Evolutionary conservation across 2,888 invertebrate genomes (phyloP).

Genomic region (Hofmannophila pseudospretella): DNA sequence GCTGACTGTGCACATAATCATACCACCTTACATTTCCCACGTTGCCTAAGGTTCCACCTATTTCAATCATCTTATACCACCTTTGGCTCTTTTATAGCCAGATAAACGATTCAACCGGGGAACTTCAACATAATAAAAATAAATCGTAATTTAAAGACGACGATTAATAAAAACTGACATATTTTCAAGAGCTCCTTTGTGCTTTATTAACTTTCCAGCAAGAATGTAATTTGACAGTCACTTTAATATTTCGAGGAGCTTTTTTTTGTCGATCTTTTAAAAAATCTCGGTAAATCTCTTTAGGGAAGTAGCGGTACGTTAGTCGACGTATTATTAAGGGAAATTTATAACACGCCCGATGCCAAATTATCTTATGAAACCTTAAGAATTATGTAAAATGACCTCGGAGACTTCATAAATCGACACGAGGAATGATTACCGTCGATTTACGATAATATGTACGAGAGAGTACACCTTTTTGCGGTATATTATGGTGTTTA

Average conservation of each 20-base stretch:
- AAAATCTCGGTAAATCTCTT: slow-evolving; percentile 22
- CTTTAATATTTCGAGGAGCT: slow-evolving; percentile 42
- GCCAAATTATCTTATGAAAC: slow-evolving; percentile 34
- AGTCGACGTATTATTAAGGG: slow-evolving; percentile 42
- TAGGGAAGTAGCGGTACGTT: not conserved
- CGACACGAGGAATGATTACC: slow-evolving; percentile 42
- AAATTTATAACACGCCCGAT: slow-evolving; percentile 40
- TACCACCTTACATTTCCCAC: too few species aligned
- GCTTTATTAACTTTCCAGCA: slow-evolving; percentile 43
- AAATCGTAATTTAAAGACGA: slow-evolving; percentile 12
- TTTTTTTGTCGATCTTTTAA: too few species aligned
- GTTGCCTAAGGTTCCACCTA: too few species aligned
- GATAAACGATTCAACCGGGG: not conserved
- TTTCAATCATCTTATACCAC: too few species aligned
- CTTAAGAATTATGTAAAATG: slow-evolving; percentile 49
- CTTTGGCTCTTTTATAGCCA: not conserved
- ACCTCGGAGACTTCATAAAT: slow-evolving; percentile 43
- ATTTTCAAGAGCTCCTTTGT: slow-evolving; percentile 33
- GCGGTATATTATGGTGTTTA: slow-evolving; percentile 11
- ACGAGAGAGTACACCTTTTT: slow-evolving; percentile 12
- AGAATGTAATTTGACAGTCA: slow-evolving; percentile 60
- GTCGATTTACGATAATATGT: slow-evolving; percentile 41
- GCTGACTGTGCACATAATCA: too few species aligned
- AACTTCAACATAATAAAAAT: not conserved
- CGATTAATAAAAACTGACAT: slow-evolving; percentile 36